These are phyloP conservation scores for Omphaloscelis lunosa DNA, from an alignment of 2,888 invertebrate species.

Conservation along the genomic window DNA sequence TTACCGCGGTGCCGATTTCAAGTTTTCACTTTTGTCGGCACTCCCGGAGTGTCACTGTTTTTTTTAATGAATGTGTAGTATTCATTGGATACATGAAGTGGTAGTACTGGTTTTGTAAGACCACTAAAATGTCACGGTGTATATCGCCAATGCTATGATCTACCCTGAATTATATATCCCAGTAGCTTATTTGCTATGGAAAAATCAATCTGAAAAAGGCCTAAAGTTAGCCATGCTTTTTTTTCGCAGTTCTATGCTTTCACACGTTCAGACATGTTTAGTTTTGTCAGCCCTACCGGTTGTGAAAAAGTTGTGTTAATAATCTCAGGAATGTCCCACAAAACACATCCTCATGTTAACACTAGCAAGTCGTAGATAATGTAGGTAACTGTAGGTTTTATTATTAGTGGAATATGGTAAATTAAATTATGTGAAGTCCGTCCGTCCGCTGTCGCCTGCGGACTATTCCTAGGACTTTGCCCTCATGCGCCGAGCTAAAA, in stretches of 20 bases:
- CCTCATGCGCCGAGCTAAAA: neutral
- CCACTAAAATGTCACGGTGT: too few species aligned
- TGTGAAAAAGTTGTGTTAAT: neutral
- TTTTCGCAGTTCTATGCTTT: neutral
- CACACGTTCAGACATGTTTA: neutral
- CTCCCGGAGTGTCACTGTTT: too few species aligned
- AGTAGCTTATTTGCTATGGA: too few species aligned
- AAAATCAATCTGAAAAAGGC: too few species aligned
- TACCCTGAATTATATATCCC: too few species aligned
- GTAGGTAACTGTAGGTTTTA: slow-evolving; percentile 41
- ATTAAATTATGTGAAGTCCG: slow-evolving; percentile 39
- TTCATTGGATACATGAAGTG: too few species aligned
- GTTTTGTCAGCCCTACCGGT: neutral
- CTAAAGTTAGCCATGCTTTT: neutral
- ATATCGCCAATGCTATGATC: too few species aligned
- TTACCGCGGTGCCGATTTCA: too few species aligned
- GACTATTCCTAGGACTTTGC: slow-evolving; percentile 25
- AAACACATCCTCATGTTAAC: neutral
- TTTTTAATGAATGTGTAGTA: too few species aligned
- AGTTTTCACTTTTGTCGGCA: too few species aligned
- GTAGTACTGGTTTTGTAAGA: too few species aligned
- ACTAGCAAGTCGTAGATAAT: slow-evolving; percentile 24
- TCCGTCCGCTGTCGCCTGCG: slow-evolving; percentile 17
- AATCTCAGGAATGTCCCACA: neutral
- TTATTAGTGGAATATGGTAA: slow-evolving; percentile 47